These are phyloP conservation scores for Battus philenor DNA, from an alignment of 1,140 invertebrate genomes.

Conservation along the genomic window DNA sequence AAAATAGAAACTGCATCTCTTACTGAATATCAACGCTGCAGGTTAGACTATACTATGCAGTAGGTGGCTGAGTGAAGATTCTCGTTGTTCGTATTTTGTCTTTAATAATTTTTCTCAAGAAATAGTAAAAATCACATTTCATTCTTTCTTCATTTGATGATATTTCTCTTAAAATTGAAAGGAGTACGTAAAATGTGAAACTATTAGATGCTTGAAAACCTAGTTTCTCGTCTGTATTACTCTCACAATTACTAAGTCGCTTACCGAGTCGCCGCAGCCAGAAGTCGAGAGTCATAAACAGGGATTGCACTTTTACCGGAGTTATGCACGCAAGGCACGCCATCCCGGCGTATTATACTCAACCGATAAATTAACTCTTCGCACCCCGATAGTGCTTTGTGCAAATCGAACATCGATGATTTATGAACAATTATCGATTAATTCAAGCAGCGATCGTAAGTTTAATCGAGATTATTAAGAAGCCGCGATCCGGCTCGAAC, in stretches of 20 bases:
- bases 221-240: no score
- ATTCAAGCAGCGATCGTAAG: slow-evolving; percentile 72
- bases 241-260: slow-evolving; percentile 31
- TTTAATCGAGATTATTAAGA: slow-evolving; percentile 61
- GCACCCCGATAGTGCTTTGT: slow-evolving; percentile 62
- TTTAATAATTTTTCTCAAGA: no score
- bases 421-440: slow-evolving; percentile 75
- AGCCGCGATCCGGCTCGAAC: slow-evolving; percentile 26
- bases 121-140: no score
- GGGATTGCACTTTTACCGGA: slow-evolving; percentile 42
- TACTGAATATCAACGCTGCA: no score
- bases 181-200: no score
- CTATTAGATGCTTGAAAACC: no score
- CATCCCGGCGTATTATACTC: slow-evolving; percentile 42
- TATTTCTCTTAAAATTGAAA: no score
- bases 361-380: slow-evolving; percentile 65
- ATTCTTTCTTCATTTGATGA: no score
- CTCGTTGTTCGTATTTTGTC: no score
- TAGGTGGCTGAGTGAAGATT: no score
- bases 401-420: slow-evolving; percentile 69
- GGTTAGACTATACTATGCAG: no score
- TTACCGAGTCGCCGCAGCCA: slow-evolving; percentile 27
- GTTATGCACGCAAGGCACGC: slow-evolving; percentile 62
- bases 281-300: slow-evolving; percentile 48
- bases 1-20: no score